A percentile compares a stretch with the other conserved stretches of the same genome.
Evolutionary conservation across 1,140 invertebrate genomes (phyloP).

Genomic region (Papilio aristodemus): DNA sequence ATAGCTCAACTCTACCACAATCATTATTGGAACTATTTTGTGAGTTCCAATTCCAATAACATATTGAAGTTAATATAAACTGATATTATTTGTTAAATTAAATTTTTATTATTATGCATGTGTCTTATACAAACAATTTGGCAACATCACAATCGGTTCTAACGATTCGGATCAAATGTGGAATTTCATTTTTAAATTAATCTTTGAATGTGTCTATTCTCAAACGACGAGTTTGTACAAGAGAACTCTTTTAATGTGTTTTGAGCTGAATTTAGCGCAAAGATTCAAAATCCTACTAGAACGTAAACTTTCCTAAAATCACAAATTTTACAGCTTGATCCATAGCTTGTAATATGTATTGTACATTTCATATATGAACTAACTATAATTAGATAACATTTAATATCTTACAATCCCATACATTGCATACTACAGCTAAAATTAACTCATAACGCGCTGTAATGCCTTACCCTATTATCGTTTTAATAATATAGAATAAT

Average conservation of each 20-base stretch:
- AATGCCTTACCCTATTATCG: slow-evolving; percentile 38
- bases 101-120: no score
- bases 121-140: no score
- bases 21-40: slow-evolving; percentile 12
- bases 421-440: slow-evolving; percentile 35
- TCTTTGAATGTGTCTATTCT: no score
- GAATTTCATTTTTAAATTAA: no score
- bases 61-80: background rate
- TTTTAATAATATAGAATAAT: slow-evolving; percentile 40
- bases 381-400: background rate
- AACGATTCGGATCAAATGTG: no score
- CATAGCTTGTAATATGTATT: background rate
- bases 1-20: slow-evolving; percentile 37
- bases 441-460: slow-evolving; percentile 40
- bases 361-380: background rate
- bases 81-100: background rate
- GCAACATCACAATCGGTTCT: no score
- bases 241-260: no score
- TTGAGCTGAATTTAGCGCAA: no score
- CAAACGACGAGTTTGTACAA: no score
- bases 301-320: no score
- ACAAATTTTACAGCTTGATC: no score
- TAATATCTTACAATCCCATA: background rate
- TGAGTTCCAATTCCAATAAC: background rate
- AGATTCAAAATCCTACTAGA: no score